These are phyloP conservation scores for Catamblyrhynchus diadema DNA, from an alignment of 2,797 vertebrate species.

Conservation along the genomic window DNA sequence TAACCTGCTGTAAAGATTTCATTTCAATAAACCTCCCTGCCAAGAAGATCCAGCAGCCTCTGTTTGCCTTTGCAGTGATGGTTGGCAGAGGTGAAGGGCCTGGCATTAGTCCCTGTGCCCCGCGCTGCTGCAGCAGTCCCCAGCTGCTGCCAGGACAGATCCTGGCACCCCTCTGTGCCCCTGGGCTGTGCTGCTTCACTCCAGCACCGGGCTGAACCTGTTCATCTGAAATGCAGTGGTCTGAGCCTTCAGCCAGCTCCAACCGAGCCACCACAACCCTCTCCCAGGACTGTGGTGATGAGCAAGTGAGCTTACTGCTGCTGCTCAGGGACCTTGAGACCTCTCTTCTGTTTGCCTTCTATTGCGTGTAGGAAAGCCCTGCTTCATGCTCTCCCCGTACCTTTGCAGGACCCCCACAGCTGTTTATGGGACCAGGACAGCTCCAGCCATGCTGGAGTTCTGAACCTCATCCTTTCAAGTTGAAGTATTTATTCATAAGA, in stretches of 20 bases:
- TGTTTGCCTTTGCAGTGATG: not conserved
- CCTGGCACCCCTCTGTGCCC: not conserved
- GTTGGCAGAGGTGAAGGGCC: not conserved
- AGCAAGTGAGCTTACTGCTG: not conserved
- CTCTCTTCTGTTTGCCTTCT: not conserved
- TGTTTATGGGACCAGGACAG: not conserved
- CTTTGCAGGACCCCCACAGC: not conserved
- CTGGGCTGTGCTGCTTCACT: not conserved
- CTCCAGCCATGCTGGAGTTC: not conserved
- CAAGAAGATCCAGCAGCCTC: not conserved
- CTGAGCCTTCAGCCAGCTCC: not conserved
- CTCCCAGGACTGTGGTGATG: not conserved
- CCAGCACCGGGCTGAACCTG: rapidly evolving
- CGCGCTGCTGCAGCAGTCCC: not conserved
- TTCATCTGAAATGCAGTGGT: rapidly evolving
- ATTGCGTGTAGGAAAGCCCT: not conserved
- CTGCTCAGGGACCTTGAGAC: not conserved
- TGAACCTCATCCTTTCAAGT: not conserved
- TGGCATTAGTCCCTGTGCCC: rapidly evolving
- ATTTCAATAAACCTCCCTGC: not conserved
- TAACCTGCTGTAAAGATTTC: not conserved
- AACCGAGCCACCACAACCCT: rapidly evolving
- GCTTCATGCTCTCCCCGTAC: not conserved
- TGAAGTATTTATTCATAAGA: not conserved
- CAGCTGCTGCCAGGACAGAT: not conserved